Conservation (phyloP, 2,113 vertebrate species). For the Garra rufa region DNA sequence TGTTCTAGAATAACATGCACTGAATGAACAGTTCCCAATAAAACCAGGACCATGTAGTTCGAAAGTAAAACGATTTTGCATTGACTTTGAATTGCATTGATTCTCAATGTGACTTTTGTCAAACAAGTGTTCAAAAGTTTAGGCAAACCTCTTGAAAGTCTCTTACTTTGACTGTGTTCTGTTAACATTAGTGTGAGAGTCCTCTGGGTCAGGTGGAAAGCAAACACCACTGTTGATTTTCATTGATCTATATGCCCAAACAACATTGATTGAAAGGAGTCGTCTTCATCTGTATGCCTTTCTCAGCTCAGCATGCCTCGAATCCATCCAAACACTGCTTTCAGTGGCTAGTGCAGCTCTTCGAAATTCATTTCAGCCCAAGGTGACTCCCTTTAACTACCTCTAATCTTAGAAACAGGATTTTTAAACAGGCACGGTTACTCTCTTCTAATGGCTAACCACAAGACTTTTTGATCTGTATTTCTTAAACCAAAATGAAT, state of each 20-base stretch:
- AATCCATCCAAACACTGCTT: conserved; percentile 12
- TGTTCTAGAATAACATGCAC: background rate
- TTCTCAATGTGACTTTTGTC: conserved; percentile 12
- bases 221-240: conserved; percentile 39
- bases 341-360: background rate
- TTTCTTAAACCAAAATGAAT: background rate
- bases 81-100: background rate
- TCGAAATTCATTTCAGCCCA: conserved; percentile 21
- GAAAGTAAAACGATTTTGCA: background rate
- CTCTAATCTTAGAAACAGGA: background rate
- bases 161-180: background rate
- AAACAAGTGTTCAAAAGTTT: conserved; percentile 11
- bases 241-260: conserved; percentile 40
- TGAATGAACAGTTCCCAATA: background rate
- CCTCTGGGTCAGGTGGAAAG: conserved; percentile 19
- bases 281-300: conserved; percentile 36
- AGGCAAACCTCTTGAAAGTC: background rate
- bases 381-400: conserved; percentile 20
- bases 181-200: conserved; percentile 20
- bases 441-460: background rate
- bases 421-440: no score
- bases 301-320: background rate
- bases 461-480: background rate
- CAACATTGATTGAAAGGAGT: conserved; percentile 26
- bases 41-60: background rate